phyloP scores from a whole-genome alignment of 1,140 invertebrate genomes.

The Pissodes strobi region DNA sequence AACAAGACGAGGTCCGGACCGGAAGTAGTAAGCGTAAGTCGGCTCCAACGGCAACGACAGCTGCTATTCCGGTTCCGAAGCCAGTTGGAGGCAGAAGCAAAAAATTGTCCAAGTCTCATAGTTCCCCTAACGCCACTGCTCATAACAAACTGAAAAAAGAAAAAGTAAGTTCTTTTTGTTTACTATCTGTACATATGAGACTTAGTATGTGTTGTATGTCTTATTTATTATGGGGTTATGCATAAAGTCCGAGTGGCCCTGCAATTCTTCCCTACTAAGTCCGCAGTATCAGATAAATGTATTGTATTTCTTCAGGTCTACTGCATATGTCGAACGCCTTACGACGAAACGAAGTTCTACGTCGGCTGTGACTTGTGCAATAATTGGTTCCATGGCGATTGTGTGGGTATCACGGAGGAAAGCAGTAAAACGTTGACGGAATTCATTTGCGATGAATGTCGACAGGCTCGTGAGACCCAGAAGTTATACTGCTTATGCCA shows the following conservation, averaged over 20 bases:
- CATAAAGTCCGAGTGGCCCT: too few relatives aligned
- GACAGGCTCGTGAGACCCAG: constrained; percentile 82
- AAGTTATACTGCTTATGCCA: constrained; percentile 95
- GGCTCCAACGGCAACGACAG: constrained; percentile 58
- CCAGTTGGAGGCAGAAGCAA: constrained; percentile 4
- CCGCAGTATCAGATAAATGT: too few relatives aligned
- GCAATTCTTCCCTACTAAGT: too few relatives aligned
- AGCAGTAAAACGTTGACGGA: constrained; percentile 90
- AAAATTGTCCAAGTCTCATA: constrained; percentile 8
- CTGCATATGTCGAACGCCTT: constrained; percentile 92
- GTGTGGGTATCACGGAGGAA: constrained; percentile 92
- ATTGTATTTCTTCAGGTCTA: constrained; percentile 77
- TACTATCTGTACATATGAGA: not conserved
- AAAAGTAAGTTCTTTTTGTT: constrained; percentile 28
- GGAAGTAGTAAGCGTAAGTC: constrained; percentile 64
- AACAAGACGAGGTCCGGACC: constrained; percentile 71
- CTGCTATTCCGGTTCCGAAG: constrained; percentile 51
- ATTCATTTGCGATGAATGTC: constrained; percentile 87
- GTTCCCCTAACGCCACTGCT: constrained; percentile 9
- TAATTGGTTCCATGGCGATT: constrained; percentile 98
- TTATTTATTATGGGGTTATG: too few relatives aligned
- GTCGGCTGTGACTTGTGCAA: constrained; percentile 96
- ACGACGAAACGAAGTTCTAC: constrained; percentile 96
- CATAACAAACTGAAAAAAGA: constrained; percentile 27
- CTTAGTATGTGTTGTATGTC: not conserved